Evolutionary conservation across 2,797 vertebrate species (phyloP).

Genomic region (Falco biarmicus): DNA sequence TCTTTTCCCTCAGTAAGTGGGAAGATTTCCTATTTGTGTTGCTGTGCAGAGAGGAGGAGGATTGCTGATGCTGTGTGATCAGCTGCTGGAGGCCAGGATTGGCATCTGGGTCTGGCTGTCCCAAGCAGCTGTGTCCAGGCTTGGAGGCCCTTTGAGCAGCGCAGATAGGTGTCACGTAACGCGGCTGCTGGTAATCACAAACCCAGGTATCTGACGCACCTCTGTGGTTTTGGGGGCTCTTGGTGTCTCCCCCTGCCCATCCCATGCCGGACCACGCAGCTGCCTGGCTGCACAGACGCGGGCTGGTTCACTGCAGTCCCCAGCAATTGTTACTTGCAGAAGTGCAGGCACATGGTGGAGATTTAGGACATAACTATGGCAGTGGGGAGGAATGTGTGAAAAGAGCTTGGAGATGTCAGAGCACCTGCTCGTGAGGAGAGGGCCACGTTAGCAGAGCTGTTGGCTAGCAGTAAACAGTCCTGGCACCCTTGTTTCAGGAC

Average conservation of each 20-base stretch:
- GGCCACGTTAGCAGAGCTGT: constrained; percentile 50
- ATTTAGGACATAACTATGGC: not conserved
- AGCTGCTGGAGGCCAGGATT: not conserved
- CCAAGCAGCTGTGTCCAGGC: not conserved
- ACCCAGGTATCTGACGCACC: not conserved
- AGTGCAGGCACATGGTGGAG: not conserved
- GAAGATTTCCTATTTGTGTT: not conserved
- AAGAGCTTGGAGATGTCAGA: constrained; percentile 58
- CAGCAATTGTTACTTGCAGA: constrained; percentile 5
- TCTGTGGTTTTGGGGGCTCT: not conserved
- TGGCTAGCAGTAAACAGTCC: constrained; percentile 68
- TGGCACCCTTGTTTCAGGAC: constrained; percentile 68
- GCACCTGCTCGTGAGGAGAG: constrained; percentile 47
- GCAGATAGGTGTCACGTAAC: rapidly evolving
- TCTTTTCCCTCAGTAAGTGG: not conserved
- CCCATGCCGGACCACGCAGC: rapidly evolving
- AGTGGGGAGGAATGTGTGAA: constrained; percentile 32
- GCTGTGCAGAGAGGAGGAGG: not conserved
- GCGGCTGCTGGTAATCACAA: not conserved
- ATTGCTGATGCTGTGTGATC: not conserved
- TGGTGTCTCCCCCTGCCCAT: not conserved
- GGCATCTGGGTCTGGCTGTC: not conserved
- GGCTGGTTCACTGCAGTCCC: not conserved
- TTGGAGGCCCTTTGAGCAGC: not conserved
- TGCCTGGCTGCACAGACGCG: rapidly evolving